These are phyloP conservation scores for Mixornis gularis DNA, from an alignment of 2,113 vertebrate genomes.

Conservation along the genomic window DNA sequence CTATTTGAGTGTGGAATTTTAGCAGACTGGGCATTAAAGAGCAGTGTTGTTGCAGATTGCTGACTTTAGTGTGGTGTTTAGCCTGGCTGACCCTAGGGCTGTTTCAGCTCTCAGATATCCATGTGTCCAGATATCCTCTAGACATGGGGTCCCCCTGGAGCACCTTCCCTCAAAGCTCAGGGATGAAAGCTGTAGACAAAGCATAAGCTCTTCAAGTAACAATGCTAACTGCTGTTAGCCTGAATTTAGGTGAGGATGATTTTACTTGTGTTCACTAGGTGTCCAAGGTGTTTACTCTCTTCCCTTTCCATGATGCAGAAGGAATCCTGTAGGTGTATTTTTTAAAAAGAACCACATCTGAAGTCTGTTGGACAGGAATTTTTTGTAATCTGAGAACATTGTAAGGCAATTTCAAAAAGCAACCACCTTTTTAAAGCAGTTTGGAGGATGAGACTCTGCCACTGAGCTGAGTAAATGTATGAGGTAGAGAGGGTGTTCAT, in stretches of 20 bases:
- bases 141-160: neutral
- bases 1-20: neutral
- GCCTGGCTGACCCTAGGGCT: neutral
- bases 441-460: neutral
- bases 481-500: neutral
- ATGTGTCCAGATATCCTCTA: fast-evolving
- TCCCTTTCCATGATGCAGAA: neutral
- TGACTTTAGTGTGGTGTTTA: neutral
- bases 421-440: neutral
- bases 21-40: neutral
- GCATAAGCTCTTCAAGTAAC: neutral
- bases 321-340: neutral
- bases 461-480: neutral
- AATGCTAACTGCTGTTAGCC: neutral
- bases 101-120: neutral
- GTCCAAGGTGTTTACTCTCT: neutral
- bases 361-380: neutral
- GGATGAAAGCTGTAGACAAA: neutral
- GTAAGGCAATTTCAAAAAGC: neutral
- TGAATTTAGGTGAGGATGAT: neutral
- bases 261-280: neutral
- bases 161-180: neutral
- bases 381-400: neutral
- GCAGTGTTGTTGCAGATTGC: neutral
- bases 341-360: neutral